Percentiles rank a stretch among this genome's conserved stretches.
These are phyloP conservation scores for Polymixis lichenea DNA, from an alignment of 2,888 invertebrate genomes.

Conservation along the genomic window DNA sequence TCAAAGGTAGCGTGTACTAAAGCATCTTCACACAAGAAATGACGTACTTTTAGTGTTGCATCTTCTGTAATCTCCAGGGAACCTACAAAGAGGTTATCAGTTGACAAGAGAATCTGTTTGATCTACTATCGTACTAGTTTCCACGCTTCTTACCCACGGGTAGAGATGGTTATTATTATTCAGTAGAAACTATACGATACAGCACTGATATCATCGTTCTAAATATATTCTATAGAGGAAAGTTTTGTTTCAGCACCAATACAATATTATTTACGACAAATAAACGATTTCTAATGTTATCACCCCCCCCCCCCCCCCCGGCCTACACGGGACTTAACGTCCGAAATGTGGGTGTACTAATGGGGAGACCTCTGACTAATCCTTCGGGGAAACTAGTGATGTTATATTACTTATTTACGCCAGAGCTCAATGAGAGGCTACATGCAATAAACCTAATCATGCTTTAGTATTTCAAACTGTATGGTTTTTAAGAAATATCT, in stretches of 20 bases:
- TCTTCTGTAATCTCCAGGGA: not conserved
- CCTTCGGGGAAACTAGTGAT: not conserved
- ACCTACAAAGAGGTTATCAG: constrained; percentile 6
- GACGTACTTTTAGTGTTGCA: not conserved
- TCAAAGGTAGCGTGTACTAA: too few species aligned
- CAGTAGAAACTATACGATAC: constrained; percentile 39
- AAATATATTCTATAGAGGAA: constrained; percentile 53
- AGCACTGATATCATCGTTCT: constrained; percentile 50
- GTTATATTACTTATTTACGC: not conserved
- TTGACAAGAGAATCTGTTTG: constrained; percentile 16
- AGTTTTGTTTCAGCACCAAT: constrained; percentile 35
- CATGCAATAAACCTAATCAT: not conserved
- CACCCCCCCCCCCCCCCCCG: rapidly evolving
- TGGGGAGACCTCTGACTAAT: not conserved
- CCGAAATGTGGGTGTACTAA: not conserved
- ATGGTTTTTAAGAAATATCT: not conserved
- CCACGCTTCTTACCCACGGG: constrained; percentile 32
- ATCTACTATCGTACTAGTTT: constrained; percentile 19
- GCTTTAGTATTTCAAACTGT: not conserved
- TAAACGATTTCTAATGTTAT: not conserved
- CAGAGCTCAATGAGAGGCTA: not conserved
- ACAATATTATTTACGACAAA: constrained; percentile 25
- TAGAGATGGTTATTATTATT: constrained; percentile 47
- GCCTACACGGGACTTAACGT: too few species aligned
- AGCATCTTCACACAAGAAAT: too few species aligned